Conservation (phyloP, 64 coral and sea anemone species). For the Trachythela sp. region DNA sequence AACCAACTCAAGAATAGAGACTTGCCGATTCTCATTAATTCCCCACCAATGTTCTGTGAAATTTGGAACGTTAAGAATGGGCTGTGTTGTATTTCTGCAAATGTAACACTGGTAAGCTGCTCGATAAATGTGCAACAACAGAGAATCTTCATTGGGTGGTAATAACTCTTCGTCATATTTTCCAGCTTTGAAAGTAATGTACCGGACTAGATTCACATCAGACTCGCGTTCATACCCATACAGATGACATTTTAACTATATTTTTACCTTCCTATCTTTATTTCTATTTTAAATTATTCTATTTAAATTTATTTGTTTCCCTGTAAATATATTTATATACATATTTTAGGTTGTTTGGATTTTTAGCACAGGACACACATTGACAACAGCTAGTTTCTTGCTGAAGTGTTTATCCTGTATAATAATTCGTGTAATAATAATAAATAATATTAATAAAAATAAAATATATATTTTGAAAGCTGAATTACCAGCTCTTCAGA, state of each 20-base stretch:
- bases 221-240: background rate
- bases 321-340: no score
- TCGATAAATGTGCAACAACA: constrained; percentile 17
- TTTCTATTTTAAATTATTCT: no score
- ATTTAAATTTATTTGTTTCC: no score
- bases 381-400: no score
- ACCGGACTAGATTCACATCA: constrained; percentile 39
- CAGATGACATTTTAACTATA: no score
- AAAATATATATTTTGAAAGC: background rate
- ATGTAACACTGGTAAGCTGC: constrained; percentile 38
- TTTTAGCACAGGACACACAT: no score
- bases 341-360: no score
- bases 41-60: constrained; percentile 27
- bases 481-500: constrained; percentile 14
- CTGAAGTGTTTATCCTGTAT: no score
- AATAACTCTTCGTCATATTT: constrained; percentile 32
- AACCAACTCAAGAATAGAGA: background rate
- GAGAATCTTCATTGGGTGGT: constrained; percentile 37
- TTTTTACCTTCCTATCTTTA: no score
- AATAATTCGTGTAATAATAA: no score
- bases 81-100: constrained; percentile 34
- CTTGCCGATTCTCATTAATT: constrained; percentile 24
- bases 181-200: constrained; percentile 33
- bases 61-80: constrained; percentile 29
- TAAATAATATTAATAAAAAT: no score